Conservation (phyloP, 2,797 vertebrate genomes). For the Microctenopoma lineatum region DNA sequence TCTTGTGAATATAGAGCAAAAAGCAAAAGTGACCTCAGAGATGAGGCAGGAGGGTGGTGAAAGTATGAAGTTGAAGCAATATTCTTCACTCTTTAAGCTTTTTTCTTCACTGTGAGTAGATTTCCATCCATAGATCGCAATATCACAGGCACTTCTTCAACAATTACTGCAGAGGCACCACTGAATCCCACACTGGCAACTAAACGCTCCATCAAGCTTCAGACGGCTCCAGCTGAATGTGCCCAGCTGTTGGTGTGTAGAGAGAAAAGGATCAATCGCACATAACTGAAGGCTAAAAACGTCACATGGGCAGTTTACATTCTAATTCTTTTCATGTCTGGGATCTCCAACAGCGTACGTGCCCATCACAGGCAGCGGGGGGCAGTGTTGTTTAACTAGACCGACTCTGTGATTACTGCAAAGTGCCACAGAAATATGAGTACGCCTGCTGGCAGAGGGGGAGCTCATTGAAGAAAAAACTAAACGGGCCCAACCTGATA, state of each 20-base stretch:
- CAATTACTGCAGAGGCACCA: not conserved
- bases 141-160: not conserved
- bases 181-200: not conserved
- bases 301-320: not conserved
- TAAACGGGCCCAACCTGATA: not conserved
- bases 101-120: not conserved
- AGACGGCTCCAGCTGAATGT: constrained; percentile 12
- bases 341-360: constrained; percentile 7
- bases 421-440: not conserved
- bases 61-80: not conserved
- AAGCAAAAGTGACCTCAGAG: not conserved
- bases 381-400: constrained; percentile 61
- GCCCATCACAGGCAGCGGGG: constrained; percentile 48
- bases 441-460: not conserved
- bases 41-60: not conserved
- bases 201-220: constrained; percentile 5
- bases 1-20: not conserved
- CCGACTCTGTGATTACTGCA: not conserved
- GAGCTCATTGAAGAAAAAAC: not conserved
- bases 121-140: not conserved
- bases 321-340: constrained; percentile 18
- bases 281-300: constrained; percentile 26
- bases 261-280: constrained; percentile 31
- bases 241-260: constrained; percentile 8
- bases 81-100: not conserved